phyloP scores from a whole-genome alignment of 2,888 invertebrate species.

The Luffia ferchaultella region DNA sequence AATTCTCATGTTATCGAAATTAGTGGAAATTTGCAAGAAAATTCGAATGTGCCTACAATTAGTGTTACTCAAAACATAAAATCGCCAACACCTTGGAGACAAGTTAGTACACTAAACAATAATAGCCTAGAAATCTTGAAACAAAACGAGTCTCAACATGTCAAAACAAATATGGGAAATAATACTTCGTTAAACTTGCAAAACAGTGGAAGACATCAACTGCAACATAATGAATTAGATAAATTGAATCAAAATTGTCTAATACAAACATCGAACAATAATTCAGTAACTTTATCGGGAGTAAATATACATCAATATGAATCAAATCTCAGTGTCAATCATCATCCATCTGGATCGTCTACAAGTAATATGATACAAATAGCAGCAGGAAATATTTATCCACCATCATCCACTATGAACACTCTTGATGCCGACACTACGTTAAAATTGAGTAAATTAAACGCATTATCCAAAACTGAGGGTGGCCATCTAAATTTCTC shows the following conservation, averaged over 20 bases:
- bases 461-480: slow-evolving; percentile 53
- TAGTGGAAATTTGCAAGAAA: slow-evolving; percentile 52
- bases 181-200: slow-evolving; percentile 35
- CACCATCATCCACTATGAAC: slow-evolving; percentile 41
- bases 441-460: slow-evolving; percentile 52
- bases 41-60: slow-evolving; percentile 45
- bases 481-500: slow-evolving; percentile 56
- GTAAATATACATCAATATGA: slow-evolving; percentile 49
- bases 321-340: slow-evolving; percentile 36
- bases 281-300: slow-evolving; percentile 28
- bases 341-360: slow-evolving; percentile 43
- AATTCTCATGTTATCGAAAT: slow-evolving; percentile 57
- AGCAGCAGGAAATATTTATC: slow-evolving; percentile 53
- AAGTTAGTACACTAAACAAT: slow-evolving; percentile 31
- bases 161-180: slow-evolving; percentile 36
- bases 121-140: slow-evolving; percentile 33
- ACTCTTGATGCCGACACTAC: slow-evolving; percentile 57
- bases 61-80: slow-evolving; percentile 55
- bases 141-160: slow-evolving; percentile 38
- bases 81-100: slow-evolving; percentile 57
- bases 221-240: slow-evolving; percentile 38
- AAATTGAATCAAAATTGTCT: slow-evolving; percentile 47
- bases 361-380: slow-evolving; percentile 57
- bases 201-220: slow-evolving; percentile 25
- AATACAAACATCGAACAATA: slow-evolving; percentile 31